A percentile compares a stretch with the other conserved stretches of the same genome.
These are phyloP conservation scores for Drosophila limbata DNA, from an alignment of 2,888 invertebrate species.

Conservation along the genomic window DNA sequence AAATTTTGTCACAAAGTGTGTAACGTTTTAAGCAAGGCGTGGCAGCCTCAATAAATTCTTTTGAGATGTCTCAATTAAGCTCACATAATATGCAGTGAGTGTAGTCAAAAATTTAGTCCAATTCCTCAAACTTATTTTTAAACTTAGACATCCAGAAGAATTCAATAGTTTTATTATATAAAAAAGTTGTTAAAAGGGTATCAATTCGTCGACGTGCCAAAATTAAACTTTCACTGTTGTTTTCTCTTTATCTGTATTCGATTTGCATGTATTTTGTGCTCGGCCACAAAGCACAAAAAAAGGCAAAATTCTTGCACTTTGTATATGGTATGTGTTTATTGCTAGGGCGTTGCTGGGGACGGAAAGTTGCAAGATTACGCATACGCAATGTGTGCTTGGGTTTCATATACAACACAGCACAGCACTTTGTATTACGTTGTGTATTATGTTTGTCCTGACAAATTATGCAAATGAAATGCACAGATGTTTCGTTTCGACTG, in stretches of 20 bases:
- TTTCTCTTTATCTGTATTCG: constrained; percentile 45
- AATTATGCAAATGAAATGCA: constrained; percentile 76
- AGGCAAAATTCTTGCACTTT: constrained; percentile 55
- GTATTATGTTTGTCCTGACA: constrained; percentile 74
- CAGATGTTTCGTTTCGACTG: constrained; percentile 39
- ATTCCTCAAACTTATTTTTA: too few relatives aligned
- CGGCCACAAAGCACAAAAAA: constrained; percentile 52
- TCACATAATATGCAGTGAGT: too few relatives aligned
- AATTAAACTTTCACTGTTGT: background rate
- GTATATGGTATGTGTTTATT: constrained; percentile 34
- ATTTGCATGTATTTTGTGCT: constrained; percentile 71
- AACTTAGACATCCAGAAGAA: too few relatives aligned
- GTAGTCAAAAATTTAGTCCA: too few relatives aligned
- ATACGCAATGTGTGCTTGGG: constrained; percentile 68
- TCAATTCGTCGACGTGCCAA: background rate
- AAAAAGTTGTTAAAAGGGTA: too few relatives aligned
- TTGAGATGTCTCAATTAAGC: too few relatives aligned
- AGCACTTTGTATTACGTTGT: constrained; percentile 67
- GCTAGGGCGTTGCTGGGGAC: constrained; percentile 32
- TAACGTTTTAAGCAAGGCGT: too few relatives aligned
- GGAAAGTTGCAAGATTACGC: constrained; percentile 72
- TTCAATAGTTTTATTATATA: too few relatives aligned
- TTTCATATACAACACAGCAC: constrained; percentile 37
- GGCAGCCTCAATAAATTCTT: too few relatives aligned
- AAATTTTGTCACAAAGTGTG: background rate